Percentiles rank a stretch among this genome's conserved stretches.
Evolutionary conservation across 2,113 vertebrate species (phyloP).

Genomic region (Trematocara nigrifrons): DNA sequence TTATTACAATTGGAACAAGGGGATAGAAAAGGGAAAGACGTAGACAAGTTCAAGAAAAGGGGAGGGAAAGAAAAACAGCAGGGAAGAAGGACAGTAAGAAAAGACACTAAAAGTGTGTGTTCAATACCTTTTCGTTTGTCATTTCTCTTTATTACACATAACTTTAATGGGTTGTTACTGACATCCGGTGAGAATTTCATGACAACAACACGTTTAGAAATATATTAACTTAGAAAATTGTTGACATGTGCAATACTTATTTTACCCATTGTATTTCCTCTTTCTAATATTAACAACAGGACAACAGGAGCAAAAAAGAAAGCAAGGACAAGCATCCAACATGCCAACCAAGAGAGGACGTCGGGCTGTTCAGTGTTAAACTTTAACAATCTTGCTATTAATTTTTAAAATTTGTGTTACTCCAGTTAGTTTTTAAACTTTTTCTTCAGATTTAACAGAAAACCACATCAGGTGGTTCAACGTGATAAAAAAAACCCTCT

Average conservation of each 20-base stretch:
- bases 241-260: background rate
- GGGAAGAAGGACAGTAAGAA: background rate
- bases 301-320: background rate
- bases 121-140: background rate
- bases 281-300: background rate
- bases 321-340: background rate
- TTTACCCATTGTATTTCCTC: background rate
- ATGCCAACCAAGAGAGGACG: background rate
- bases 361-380: background rate
- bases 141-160: background rate
- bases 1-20: background rate
- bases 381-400: background rate
- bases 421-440: background rate
- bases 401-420: background rate
- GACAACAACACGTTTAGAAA: background rate
- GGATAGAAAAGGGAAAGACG: background rate
- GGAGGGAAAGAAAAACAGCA: background rate
- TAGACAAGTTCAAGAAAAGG: background rate
- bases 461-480: background rate
- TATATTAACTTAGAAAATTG: background rate
- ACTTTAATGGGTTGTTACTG: background rate
- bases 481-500: fast-evolving
- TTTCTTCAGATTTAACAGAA: background rate
- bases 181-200: background rate
- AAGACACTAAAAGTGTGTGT: background rate